Evolutionary conservation across 2,113 vertebrate species (phyloP).

Genomic region (Ammodytes marinus): DNA sequence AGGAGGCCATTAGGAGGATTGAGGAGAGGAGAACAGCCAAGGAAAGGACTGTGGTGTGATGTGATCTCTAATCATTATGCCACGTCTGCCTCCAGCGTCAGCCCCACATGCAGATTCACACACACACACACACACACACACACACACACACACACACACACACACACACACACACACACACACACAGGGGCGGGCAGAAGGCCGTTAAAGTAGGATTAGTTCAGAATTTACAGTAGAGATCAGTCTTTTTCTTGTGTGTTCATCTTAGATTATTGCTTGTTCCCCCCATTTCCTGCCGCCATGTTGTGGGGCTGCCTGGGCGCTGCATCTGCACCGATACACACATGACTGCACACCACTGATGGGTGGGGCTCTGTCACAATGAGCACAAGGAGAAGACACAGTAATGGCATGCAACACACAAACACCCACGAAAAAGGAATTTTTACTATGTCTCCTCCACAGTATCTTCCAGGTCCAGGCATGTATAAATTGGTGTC

Average conservation of each 20-base stretch:
- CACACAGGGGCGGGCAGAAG: neutral
- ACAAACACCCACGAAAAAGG: conserved; percentile 34
- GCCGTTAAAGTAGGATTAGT: conserved; percentile 43
- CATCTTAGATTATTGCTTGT: conserved; percentile 43
- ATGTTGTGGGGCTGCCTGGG: conserved; percentile 38
- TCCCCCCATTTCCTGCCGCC: conserved; percentile 34
- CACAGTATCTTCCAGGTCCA: conserved; percentile 56
- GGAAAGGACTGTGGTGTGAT: conserved; percentile 65
- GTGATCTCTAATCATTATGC: conserved; percentile 70
- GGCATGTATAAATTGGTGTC: conserved; percentile 37
- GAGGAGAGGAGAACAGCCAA: conserved; percentile 46
- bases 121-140: conserved; percentile 3
- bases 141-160: conserved; percentile 10
- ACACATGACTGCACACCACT: conserved; percentile 60
- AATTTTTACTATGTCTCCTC: conserved; percentile 41
- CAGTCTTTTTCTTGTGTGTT: conserved; percentile 6
- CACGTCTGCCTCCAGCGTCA: conserved; percentile 46
- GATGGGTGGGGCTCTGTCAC: conserved; percentile 73
- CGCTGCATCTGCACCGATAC: conserved; percentile 57
- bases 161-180: conserved; percentile 12
- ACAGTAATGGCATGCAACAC: conserved; percentile 31
- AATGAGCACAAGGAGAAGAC: conserved; percentile 55
- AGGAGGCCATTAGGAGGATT: conserved; percentile 73
- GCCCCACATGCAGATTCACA: conserved; percentile 42
- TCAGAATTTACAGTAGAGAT: conserved; percentile 45